Evolutionary conservation across 2,113 vertebrate species (phyloP), one percentile per base, ranked within the genome.

Genomic region (Charina bottae): DNA sequence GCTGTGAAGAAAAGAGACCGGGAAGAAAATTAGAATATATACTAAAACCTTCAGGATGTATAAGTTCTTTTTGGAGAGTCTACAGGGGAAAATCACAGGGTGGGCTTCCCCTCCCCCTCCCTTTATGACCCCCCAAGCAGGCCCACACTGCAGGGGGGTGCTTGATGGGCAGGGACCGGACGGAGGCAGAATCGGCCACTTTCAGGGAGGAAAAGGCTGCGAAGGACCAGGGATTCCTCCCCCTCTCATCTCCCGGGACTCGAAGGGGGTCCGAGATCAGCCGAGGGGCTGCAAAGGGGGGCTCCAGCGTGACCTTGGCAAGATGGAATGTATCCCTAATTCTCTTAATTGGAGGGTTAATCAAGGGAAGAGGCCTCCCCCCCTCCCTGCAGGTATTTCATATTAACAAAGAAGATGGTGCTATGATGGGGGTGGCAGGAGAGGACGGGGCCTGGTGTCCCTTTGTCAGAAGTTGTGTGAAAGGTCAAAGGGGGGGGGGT

Each of bases 121-220:
- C n/a, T 68, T 33, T 12, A 68, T n/a, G 28, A 11, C 4, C 64
- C 13, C 62, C 3, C 26, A n/a, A 3, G 11, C 9, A 64, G 60
- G 1, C 60, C 10, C 60, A 64, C 60, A 28, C 10, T 64, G 60
- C 26, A 64, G 26, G 60, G n/a, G 26, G 60, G 60, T 3, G 60
- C 24, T 64, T 64, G 60, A 64, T 1, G 13, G 26, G 28, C 62
- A 68, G 62, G 11, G 11, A 5, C 10, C 42, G 0, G 11, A n/a
- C 0, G 13, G 62, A 68, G 28, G 26, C 11, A 68, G 28, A 68
- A 13, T 5, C 4, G 0, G 3, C 0, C 28, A 24, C 15, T 68
- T 68, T 0, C 26, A 68, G 64, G 64, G 3, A 64, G 10, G 10
- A 64, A 68, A 68, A 68, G 64, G 26, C n/a, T 6, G 12, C 2